These are phyloP conservation scores for Caranx ignobilis DNA, from an alignment of 2,113 vertebrate genomes.

Conservation along the genomic window DNA sequence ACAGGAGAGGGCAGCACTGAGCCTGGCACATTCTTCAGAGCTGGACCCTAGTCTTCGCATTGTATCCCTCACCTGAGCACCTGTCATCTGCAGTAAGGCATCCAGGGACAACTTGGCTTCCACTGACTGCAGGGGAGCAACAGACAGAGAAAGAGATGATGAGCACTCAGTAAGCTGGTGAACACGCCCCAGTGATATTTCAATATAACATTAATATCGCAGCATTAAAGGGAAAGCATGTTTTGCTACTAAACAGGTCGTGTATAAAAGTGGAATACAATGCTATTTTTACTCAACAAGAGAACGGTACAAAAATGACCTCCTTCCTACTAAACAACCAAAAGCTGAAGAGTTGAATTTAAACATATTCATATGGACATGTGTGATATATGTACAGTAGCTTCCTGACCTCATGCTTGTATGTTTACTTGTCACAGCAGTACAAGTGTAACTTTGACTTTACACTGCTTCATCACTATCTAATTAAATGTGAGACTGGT, in stretches of 20 bases:
- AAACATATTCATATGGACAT: no score
- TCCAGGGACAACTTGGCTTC: slow-evolving; percentile 92
- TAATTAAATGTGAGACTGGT: not conserved
- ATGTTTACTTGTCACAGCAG: not conserved
- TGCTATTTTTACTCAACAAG: no score
- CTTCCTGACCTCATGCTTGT: not conserved
- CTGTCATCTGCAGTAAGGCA: slow-evolving; percentile 94
- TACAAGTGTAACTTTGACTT: not conserved
- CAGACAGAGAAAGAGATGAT: not conserved
- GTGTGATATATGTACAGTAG: no score
- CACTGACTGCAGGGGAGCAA: slow-evolving; percentile 84
- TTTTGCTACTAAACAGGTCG: slow-evolving; percentile 30
- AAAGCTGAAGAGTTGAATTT: no score
- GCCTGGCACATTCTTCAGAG: slow-evolving; percentile 91
- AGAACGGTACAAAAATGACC: not conserved
- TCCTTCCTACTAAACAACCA: no score
- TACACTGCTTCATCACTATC: not conserved
- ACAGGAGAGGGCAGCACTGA: slow-evolving; percentile 93
- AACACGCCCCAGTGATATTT: not conserved
- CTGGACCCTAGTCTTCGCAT: slow-evolving; percentile 92
- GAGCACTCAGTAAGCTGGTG: not conserved
- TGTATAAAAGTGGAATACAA: not conserved
- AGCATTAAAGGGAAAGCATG: slow-evolving; percentile 22
- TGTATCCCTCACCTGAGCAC: slow-evolving; percentile 91
- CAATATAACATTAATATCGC: not conserved